Percentiles rank a stretch among this genome's conserved stretches.
These are phyloP conservation scores for Ormia ochracea DNA, from an alignment of 2,888 invertebrate genomes.

Conservation along the genomic window DNA sequence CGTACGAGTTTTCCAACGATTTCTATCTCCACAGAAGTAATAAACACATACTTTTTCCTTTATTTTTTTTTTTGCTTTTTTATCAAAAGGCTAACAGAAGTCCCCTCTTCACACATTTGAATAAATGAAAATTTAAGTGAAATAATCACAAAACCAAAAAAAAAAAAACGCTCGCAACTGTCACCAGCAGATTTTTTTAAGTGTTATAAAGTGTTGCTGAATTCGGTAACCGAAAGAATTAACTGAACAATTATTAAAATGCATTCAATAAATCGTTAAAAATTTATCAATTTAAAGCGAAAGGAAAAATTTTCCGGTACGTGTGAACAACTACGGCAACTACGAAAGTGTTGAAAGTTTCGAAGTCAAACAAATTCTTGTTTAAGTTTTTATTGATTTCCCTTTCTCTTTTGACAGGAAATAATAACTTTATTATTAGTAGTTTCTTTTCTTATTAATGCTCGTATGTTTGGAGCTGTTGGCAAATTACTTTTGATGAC, in stretches of 20 bases:
- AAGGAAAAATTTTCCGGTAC: background rate
- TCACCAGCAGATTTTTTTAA: slow-evolving; percentile 19
- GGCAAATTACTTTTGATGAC: slow-evolving; percentile 56
- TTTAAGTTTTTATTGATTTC: slow-evolving; percentile 11
- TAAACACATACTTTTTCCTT: too few relatives aligned
- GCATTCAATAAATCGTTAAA: slow-evolving; percentile 29
- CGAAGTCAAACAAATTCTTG: background rate
- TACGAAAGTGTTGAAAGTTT: background rate
- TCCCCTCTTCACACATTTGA: background rate
- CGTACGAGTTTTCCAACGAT: slow-evolving; percentile 57
- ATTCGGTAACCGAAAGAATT: background rate
- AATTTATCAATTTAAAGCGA: slow-evolving; percentile 38
- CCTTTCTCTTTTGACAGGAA: slow-evolving; percentile 26
- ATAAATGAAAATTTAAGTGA: slow-evolving; percentile 15
- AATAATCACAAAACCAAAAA: slow-evolving; percentile 12
- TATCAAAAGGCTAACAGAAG: background rate
- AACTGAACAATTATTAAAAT: background rate
- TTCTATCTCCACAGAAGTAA: slow-evolving; percentile 54
- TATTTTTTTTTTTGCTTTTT: too few relatives aligned
- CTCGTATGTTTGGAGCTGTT: too few relatives aligned
- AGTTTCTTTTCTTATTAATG: background rate
- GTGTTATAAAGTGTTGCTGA: slow-evolving; percentile 7
- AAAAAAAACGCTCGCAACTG: too few relatives aligned
- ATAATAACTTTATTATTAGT: slow-evolving; percentile 15
- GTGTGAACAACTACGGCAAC: too few relatives aligned